These are phyloP conservation scores for Drosophila pseudoananassae DNA, from an alignment of 1,140 invertebrate genomes.

Conservation along the genomic window DNA sequence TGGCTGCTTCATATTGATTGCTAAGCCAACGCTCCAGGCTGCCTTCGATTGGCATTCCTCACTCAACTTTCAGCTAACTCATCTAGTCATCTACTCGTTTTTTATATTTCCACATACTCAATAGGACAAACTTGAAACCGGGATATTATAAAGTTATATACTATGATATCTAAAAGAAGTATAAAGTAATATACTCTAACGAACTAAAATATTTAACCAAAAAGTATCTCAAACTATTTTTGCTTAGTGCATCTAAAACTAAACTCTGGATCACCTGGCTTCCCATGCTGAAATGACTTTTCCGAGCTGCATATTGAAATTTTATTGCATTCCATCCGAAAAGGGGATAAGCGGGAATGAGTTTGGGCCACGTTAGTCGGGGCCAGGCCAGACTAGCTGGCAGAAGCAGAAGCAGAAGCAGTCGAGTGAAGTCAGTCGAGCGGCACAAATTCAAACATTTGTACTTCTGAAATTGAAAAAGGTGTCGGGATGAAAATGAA, in stretches of 20 bases:
- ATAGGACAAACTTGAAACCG: background rate
- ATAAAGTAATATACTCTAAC: too few relatives aligned
- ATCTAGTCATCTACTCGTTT: background rate
- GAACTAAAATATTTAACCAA: too few relatives aligned
- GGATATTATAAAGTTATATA: background rate
- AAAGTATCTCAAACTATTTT: background rate
- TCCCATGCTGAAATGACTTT: conserved; percentile 16
- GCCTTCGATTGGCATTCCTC: conserved; percentile 12
- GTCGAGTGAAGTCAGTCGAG: conserved; percentile 56
- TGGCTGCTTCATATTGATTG: conserved; percentile 75
- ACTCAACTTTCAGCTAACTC: background rate
- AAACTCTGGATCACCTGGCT: conserved; percentile 47
- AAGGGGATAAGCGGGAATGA: background rate
- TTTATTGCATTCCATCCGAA: conserved; percentile 68
- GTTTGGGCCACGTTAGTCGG: too few relatives aligned
- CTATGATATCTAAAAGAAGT: too few relatives aligned
- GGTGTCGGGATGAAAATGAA: conserved; percentile 78
- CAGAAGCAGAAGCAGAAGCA: background rate
- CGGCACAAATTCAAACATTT: conserved; percentile 82
- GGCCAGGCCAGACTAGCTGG: background rate
- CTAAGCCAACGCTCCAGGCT: conserved; percentile 43
- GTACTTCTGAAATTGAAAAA: conserved; percentile 81
- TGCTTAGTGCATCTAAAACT: conserved; percentile 19
- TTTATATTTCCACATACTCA: conserved; percentile 55
- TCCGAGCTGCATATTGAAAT: conserved; percentile 74